These are phyloP conservation scores for Listronotus bonariensis DNA, from an alignment of 1,140 invertebrate species.

Conservation along the genomic window DNA sequence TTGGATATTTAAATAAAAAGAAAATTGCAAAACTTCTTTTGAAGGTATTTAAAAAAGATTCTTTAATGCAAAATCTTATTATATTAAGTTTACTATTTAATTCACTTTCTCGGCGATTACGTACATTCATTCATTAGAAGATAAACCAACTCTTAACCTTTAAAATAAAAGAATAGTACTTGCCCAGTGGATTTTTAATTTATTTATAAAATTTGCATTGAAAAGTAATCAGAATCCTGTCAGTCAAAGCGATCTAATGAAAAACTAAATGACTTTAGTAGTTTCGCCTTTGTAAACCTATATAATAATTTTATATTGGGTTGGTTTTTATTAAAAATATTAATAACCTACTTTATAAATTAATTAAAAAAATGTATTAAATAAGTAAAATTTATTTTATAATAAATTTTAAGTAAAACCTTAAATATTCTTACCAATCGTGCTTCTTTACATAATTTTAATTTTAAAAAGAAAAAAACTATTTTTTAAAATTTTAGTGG, in stretches of 20 bases:
- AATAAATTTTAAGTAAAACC: too few relatives aligned
- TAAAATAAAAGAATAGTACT: neutral
- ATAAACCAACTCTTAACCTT: slow-evolving; percentile 5
- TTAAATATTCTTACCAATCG: too few relatives aligned
- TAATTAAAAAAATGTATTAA: too few relatives aligned
- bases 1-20: slow-evolving; percentile 3
- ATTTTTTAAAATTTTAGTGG: too few relatives aligned
- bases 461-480: too few relatives aligned
- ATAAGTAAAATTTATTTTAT: too few relatives aligned
- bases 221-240: slow-evolving; percentile 7
- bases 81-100: slow-evolving; percentile 24
- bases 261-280: too few relatives aligned
- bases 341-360: too few relatives aligned
- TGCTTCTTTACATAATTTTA: too few relatives aligned
- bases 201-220: neutral
- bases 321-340: too few relatives aligned
- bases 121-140: slow-evolving; percentile 6
- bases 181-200: neutral
- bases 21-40: neutral
- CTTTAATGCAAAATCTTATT: slow-evolving; percentile 1
- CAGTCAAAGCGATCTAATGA: neutral
- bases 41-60: neutral
- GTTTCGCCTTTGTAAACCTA: too few relatives aligned
- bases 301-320: too few relatives aligned
- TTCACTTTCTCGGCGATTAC: slow-evolving; percentile 1